A percentile compares a stretch with the other conserved stretches of the same genome.
Conservation (phyloP, 1,140 invertebrate species). For the Heliconius hewitsoni region DNA sequence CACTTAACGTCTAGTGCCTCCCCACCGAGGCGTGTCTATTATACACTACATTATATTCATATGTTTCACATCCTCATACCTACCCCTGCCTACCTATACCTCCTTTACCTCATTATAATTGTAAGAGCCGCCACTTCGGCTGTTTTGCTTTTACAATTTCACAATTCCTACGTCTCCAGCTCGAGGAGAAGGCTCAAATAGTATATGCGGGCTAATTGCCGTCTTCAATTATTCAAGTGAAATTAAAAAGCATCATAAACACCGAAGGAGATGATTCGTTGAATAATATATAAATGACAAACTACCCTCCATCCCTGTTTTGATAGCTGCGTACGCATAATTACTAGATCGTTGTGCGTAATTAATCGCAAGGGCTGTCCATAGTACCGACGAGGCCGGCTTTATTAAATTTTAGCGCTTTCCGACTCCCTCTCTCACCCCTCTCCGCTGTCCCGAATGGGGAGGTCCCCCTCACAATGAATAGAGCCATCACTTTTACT, state of each 20-base stretch:
- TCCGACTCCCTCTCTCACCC: constrained; percentile 44
- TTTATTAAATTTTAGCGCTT: constrained; percentile 81
- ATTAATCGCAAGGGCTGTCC: constrained; percentile 74
- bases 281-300: constrained; percentile 62
- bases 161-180: neutral
- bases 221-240: constrained; percentile 34
- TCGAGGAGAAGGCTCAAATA: constrained; percentile 12
- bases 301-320: constrained; percentile 50
- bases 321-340: constrained; percentile 59
- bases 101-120: neutral
- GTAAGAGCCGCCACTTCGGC: neutral
- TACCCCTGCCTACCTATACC: neutral
- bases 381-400: constrained; percentile 57
- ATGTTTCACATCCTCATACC: neutral
- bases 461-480: constrained; percentile 52
- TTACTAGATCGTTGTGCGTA: constrained; percentile 74
- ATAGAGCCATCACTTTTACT: constrained; percentile 78
- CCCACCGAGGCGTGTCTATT: neutral
- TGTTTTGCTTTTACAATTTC: constrained; percentile 8
- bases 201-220: constrained; percentile 34
- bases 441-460: constrained; percentile 34
- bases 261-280: constrained; percentile 46
- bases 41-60: constrained; percentile 7
- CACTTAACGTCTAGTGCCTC: constrained; percentile 14
- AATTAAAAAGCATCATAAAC: constrained; percentile 44